phyloP scores from a whole-genome alignment of 2,113 vertebrate species.

The Falco punctatus region DNA sequence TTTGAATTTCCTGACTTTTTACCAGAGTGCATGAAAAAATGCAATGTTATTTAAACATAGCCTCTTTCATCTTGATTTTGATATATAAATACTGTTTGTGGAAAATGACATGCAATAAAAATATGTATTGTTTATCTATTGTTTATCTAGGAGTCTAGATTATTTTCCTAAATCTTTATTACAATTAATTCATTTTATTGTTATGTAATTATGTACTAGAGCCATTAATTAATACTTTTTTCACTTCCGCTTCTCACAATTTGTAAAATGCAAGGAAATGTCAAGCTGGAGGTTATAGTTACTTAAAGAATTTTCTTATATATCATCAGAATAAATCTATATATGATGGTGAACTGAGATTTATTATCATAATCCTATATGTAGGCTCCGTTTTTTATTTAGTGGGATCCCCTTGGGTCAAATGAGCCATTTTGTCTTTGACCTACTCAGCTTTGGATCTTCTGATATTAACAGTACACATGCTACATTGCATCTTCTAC shows the following conservation, averaged over 20 bases:
- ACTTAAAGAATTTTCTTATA: neutral
- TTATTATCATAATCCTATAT: neutral
- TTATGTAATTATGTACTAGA: neutral
- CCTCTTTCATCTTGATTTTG: constrained; percentile 15
- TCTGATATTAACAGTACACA: neutral
- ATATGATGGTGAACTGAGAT: neutral
- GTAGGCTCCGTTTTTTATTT: neutral
- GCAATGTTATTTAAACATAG: constrained; percentile 13
- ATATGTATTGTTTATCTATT: neutral
- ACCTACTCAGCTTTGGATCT: neutral
- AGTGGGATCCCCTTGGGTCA: neutral
- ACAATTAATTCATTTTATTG: neutral
- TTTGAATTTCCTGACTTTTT: constrained; percentile 55
- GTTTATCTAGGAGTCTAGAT: neutral
- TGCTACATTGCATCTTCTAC: neutral
- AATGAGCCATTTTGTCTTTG: neutral
- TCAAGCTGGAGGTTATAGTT: neutral
- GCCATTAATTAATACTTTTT: neutral
- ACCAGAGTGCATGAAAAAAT: neutral
- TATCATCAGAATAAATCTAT: neutral
- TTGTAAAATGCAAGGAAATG: neutral
- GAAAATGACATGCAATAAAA: neutral
- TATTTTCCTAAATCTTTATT: neutral
- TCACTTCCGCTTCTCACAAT: neutral
- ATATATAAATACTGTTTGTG: neutral